Percentiles rank a stretch among this genome's conserved stretches.
These are phyloP conservation scores for Plemyria rubiginata DNA, from an alignment of 2,888 invertebrate species.

Conservation along the genomic window DNA sequence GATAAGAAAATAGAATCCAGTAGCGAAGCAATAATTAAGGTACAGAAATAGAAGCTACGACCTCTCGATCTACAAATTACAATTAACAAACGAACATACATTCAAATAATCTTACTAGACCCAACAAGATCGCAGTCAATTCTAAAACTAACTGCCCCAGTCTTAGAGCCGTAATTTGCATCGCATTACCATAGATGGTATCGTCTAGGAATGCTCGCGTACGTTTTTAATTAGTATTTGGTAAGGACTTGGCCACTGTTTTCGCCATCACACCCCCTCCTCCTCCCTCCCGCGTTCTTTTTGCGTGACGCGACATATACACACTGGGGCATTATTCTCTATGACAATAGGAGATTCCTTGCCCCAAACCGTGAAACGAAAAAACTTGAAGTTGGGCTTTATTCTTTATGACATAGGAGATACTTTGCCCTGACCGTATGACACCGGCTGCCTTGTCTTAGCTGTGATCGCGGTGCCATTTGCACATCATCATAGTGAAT, in stretches of 20 bases:
- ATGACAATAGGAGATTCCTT: no score
- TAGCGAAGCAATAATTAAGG: slow-evolving; percentile 2
- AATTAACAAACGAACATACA: slow-evolving; percentile 9
- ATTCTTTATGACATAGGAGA: no score
- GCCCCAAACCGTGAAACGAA: no score
- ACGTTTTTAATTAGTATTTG: slow-evolving; percentile 30
- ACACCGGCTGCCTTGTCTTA: no score
- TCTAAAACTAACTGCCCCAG: slow-evolving; percentile 4
- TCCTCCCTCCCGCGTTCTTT: no score
- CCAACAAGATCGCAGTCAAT: slow-evolving; percentile 1
- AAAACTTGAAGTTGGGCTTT: no score
- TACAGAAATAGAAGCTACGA: neutral
- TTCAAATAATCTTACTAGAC: slow-evolving; percentile 1
- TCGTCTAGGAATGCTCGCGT: slow-evolving; percentile 26
- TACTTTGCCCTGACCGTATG: no score
- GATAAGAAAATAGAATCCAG: neutral
- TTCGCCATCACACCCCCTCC: no score
- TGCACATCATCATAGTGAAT: no score
- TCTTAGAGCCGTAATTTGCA: slow-evolving; percentile 18
- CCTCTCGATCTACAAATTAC: slow-evolving; percentile 5
- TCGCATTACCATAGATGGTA: slow-evolving; percentile 25
- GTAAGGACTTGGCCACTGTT: slow-evolving; percentile 10
- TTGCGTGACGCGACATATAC: no score
- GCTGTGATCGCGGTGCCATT: no score
- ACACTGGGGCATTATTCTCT: no score